These are phyloP conservation scores for Melospiza georgiana DNA, from an alignment of 2,113 vertebrate species.

Conservation along the genomic window DNA sequence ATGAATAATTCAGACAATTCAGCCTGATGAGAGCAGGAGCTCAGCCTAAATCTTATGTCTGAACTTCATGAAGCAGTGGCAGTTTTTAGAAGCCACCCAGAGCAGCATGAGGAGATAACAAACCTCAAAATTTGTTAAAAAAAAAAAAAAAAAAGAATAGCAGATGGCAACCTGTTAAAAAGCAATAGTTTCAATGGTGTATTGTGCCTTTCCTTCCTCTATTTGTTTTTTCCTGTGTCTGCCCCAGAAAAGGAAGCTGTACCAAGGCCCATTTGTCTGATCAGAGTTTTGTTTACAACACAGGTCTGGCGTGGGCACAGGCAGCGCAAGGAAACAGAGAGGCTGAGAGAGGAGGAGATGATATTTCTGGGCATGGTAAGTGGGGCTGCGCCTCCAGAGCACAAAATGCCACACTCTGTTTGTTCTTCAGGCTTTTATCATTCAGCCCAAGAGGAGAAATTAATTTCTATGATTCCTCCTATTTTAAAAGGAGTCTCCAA, in stretches of 20 bases:
- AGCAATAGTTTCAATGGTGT: constrained; percentile 23
- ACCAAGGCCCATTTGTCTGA: constrained; percentile 57
- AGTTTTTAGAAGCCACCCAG: not conserved
- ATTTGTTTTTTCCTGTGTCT: constrained; percentile 60
- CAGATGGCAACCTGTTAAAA: constrained; percentile 3
- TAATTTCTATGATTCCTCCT: not conserved
- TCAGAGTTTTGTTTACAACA: constrained; percentile 44
- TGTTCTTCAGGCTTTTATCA: not conserved
- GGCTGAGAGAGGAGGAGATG: constrained; percentile 80
- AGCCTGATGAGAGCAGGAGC: not conserved
- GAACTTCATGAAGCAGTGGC: not conserved
- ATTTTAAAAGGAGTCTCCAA: not conserved
- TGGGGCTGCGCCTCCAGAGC: not conserved
- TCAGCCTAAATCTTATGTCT: not conserved
- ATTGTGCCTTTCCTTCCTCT: constrained; percentile 43
- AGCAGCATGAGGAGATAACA: not conserved
- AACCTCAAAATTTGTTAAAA: not conserved
- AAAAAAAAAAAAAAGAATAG: not conserved
- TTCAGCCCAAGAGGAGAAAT: not conserved
- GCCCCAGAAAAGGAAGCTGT: constrained; percentile 37
- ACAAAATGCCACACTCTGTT: not conserved
- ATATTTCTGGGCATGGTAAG: constrained; percentile 88
- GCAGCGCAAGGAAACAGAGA: constrained; percentile 71
- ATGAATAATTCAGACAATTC: not conserved
- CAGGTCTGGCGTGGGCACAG: constrained; percentile 82